Percentiles rank a stretch among this genome's conserved stretches.
These are phyloP conservation scores for Thaumetopoea pityocampa DNA, from an alignment of 1,140 invertebrate genomes.

Conservation along the genomic window DNA sequence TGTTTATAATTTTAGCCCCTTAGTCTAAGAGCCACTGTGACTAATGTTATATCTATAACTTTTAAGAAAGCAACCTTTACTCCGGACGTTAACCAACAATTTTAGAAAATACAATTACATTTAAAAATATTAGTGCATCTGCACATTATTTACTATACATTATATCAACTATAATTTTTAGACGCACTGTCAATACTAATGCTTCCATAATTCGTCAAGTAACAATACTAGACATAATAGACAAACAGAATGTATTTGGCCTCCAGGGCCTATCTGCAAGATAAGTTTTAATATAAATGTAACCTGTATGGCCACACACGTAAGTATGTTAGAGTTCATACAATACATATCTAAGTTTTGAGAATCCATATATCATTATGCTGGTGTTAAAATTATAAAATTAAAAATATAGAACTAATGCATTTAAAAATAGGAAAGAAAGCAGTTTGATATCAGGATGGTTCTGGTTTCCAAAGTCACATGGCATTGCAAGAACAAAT, in stretches of 20 bases:
- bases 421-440: conserved; percentile 35
- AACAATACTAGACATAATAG: too few relatives aligned
- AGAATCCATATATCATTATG: conserved; percentile 30
- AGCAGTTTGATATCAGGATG: conserved; percentile 30
- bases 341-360: conserved; percentile 36
- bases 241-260: too few relatives aligned
- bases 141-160: conserved; percentile 49
- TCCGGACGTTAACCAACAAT: conserved; percentile 46
- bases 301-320: conserved; percentile 26
- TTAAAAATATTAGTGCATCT: conserved; percentile 48
- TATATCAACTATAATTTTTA: conserved; percentile 26
- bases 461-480: conserved; percentile 46
- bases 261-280: conserved; percentile 22
- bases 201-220: conserved; percentile 10
- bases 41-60: conserved; percentile 42
- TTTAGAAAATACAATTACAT: conserved; percentile 50
- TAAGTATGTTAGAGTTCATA: conserved; percentile 27
- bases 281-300: conserved; percentile 18
- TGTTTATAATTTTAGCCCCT: conserved; percentile 60
- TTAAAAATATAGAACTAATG: conserved; percentile 35
- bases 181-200: conserved; percentile 36
- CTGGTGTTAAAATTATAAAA: conserved; percentile 28
- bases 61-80: conserved; percentile 47
- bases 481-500: conserved; percentile 17
- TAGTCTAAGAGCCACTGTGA: conserved; percentile 58